phyloP scores from a whole-genome alignment of 2,797 vertebrate species.

The Cynodonichthys magdalenae region DNA sequence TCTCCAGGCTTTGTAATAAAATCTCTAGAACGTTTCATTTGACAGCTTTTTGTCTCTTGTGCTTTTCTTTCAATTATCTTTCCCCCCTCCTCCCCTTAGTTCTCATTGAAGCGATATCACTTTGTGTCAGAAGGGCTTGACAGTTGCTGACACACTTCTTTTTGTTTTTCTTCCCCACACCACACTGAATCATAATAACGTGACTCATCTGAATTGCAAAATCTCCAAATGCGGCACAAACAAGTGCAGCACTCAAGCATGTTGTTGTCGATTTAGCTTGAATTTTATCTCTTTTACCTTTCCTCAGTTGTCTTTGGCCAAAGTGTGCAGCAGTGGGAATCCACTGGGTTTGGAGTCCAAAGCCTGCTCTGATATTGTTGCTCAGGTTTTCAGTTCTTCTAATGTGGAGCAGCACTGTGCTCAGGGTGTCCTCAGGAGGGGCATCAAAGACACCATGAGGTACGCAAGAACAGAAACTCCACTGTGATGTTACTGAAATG shows the following conservation, averaged over 20 bases:
- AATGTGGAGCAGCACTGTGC: conserved; percentile 75
- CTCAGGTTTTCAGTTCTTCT: conserved; percentile 87
- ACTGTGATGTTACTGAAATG: background rate
- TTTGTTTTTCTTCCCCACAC: background rate
- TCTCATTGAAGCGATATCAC: conserved; percentile 18
- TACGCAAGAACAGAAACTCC: conserved; percentile 50
- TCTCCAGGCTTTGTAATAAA: background rate
- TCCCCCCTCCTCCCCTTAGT: conserved; percentile 16
- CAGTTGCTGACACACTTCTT: conserved; percentile 19
- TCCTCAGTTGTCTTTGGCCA: conserved; percentile 88
- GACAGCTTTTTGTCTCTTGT: conserved; percentile 16
- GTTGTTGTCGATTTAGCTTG: conserved; percentile 14
- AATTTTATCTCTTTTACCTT: conserved; percentile 1
- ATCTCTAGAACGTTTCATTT: conserved; percentile 10
- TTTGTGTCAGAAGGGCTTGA: conserved; percentile 30
- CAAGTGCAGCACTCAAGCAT: background rate
- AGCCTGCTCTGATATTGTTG: conserved; percentile 82
- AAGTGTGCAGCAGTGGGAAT: conserved; percentile 87
- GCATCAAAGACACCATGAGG: conserved; percentile 98
- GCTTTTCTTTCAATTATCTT: conserved; percentile 22
- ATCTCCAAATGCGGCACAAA: conserved; percentile 19
- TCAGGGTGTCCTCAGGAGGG: conserved; percentile 83
- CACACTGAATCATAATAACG: conserved; percentile 22
- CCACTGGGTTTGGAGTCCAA: conserved; percentile 86
- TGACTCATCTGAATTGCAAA: conserved; percentile 37